Evolutionary conservation across 2,888 invertebrate genomes (phyloP), one percentile per base, ranked within the genome.

Genomic region (Entomobrya proxima): DNA sequence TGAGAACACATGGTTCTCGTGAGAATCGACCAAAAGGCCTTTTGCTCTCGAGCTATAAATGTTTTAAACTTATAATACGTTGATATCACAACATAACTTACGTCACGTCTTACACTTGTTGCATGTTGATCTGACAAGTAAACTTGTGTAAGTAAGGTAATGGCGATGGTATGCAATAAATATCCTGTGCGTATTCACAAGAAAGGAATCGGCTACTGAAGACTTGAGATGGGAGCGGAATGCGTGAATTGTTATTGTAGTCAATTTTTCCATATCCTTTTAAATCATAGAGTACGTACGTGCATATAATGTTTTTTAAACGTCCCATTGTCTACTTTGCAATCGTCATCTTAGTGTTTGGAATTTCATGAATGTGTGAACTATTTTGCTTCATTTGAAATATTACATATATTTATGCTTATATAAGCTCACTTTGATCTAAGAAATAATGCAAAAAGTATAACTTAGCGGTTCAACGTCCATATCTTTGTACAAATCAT

Each of bases 391-490:
- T 7, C 15, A 40, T 40, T 40, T 7, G 44, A 40, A 40, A 40
- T 21, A 37, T 6, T 21, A 40, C 3, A 40, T n/a, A 40, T 55
- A 40, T 67, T 15, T 67, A n/a, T 40, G 40, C 18, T 40, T 24
- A 21, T 24, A 64, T 40, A 40, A 15, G 27, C n/a, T n/a, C n/a
- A 40, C 44, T 35, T 21, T 35, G 32, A 35, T 32, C 7, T 40
- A 40, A 40, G 32, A 32, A n/a, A 35, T 11, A 64, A 64, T 35
- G 15, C 21, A 32, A 30, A 61, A 13, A 58, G 61, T 30, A 61
- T 58, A n/a, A n/a, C n/a, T 47, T 55, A 72, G 81, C 81, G 72
- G 81, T 81, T 81, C 81, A 81, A 81, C 32, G 81, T 58, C 74
- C 81, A 74, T 67, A 67, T 69, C 44, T 27, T 69, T 80, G 69